These are phyloP conservation scores for Camelus bactrianus DNA, from an alignment of 2,113 vertebrate species.

Conservation along the genomic window DNA sequence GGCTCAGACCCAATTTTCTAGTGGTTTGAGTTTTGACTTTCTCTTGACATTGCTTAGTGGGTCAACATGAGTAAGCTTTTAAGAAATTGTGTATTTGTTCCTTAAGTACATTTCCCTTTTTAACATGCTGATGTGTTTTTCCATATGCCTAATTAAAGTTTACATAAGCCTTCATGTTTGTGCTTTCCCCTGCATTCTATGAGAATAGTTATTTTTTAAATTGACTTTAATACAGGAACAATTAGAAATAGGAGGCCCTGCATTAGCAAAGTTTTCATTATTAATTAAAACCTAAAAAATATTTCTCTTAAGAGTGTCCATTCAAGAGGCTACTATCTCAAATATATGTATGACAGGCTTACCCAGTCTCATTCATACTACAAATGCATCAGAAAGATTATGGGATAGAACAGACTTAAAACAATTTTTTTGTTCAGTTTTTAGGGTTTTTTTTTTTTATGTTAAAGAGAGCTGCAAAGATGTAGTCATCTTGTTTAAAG, in stretches of 20 bases:
- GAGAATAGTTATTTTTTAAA: slow-evolving; percentile 49
- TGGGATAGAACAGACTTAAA: not conserved
- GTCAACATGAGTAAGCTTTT: slow-evolving; percentile 59
- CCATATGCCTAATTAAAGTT: not conserved
- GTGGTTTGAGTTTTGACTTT: slow-evolving; percentile 66
- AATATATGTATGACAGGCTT: not conserved
- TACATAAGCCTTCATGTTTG: slow-evolving; percentile 62
- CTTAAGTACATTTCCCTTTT: slow-evolving; percentile 64
- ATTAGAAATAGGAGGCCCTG: slow-evolving; percentile 4
- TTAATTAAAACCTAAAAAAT: slow-evolving; percentile 72
- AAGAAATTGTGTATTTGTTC: slow-evolving; percentile 61
- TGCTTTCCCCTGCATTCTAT: slow-evolving; percentile 32
- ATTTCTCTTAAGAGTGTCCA: slow-evolving; percentile 9
- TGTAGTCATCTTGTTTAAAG: slow-evolving; percentile 32
- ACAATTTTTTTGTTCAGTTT: not conserved
- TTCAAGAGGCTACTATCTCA: not conserved
- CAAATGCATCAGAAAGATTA: slow-evolving; percentile 51
- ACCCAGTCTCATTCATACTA: not conserved
- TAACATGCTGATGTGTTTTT: slow-evolving; percentile 60
- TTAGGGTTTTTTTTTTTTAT: not conserved
- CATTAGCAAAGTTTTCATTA: slow-evolving; percentile 49
- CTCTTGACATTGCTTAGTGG: slow-evolving; percentile 65
- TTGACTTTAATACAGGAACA: slow-evolving; percentile 54
- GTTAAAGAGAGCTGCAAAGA: slow-evolving; percentile 63
- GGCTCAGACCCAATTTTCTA: slow-evolving; percentile 54